Percentiles rank a stretch among this genome's conserved stretches.
Conservation (phyloP, 2,113 vertebrate species). For the Sceloporus undulatus region DNA sequence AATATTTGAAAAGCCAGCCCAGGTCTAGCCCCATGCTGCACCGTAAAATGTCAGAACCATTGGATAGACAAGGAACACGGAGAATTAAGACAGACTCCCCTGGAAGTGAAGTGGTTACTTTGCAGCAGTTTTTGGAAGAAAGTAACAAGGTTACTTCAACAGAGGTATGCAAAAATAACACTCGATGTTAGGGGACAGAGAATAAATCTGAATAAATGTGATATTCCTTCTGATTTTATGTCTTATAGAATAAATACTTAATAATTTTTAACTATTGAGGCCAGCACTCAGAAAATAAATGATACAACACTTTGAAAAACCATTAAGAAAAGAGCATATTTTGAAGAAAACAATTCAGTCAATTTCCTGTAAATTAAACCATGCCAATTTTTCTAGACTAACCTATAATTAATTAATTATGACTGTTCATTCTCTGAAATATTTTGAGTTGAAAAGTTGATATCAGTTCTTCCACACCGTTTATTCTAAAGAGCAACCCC, state of each 20-base stretch:
- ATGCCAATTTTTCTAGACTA: too few species aligned
- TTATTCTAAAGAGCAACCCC: accelerated
- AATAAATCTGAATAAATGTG: background rate
- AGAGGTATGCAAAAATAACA: constrained; percentile 71
- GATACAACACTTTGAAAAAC: background rate
- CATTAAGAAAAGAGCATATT: background rate
- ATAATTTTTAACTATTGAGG: background rate
- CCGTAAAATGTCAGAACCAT: constrained; percentile 71
- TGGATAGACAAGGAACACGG: constrained; percentile 72
- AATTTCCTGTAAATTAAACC: too few species aligned
- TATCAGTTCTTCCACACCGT: accelerated
- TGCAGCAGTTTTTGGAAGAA: constrained; percentile 96
- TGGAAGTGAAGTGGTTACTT: constrained; percentile 88
- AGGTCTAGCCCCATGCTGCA: constrained; percentile 88
- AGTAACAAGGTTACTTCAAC: constrained; percentile 85
- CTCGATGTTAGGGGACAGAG: constrained; percentile 5
- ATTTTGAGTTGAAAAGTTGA: background rate
- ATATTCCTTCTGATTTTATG: background rate
- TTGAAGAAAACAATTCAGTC: background rate
- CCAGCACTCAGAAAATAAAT: background rate
- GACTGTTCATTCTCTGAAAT: background rate
- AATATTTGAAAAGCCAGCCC: constrained; percentile 85
- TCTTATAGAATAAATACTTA: background rate
- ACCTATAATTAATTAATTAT: background rate
- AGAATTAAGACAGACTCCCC: constrained; percentile 81